Conservation (phyloP, 2,113 vertebrate genomes). For the Phasianus colchicus region DNA sequence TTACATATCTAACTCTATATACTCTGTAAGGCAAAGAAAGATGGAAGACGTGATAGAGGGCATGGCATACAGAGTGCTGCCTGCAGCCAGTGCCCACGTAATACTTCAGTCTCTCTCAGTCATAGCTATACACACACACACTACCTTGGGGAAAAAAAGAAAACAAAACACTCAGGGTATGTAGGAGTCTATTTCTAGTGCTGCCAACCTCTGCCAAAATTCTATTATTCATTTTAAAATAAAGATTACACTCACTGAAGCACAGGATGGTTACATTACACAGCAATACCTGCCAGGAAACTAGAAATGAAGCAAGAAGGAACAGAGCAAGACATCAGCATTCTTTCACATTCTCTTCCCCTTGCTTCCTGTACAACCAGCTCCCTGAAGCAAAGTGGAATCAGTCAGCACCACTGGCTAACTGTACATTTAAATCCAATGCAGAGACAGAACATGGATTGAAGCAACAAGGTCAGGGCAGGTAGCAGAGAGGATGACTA, state of each 20-base stretch:
- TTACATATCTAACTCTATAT: not conserved
- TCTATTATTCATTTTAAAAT: not conserved
- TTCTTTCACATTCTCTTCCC: not conserved
- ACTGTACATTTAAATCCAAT: not conserved
- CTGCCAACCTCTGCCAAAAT: slow-evolving; percentile 17
- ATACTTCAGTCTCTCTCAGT: not conserved
- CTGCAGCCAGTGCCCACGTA: slow-evolving; percentile 6
- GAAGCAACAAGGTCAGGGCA: not conserved
- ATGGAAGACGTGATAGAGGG: not conserved
- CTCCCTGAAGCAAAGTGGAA: not conserved
- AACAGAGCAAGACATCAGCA: not conserved
- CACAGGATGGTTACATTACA: not conserved
- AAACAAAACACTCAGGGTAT: not conserved
- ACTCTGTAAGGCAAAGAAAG: not conserved
- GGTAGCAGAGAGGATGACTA: not conserved
- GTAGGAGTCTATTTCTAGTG: not conserved
- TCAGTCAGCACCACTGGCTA: not conserved
- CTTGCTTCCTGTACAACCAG: not conserved
- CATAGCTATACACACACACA: not conserved
- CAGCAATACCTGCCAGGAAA: not conserved
- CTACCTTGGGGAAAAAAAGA: not conserved
- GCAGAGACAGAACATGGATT: not conserved
- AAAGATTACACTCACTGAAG: not conserved
- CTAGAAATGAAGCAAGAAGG: not conserved
- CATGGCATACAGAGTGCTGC: not conserved